Evolutionary conservation across 2,113 vertebrate genomes (phyloP).

Genomic region (human (Homo sapiens)): GRCh38 chr1:117051501-117052000

Average conservation of each 20-base stretch:
- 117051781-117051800: background rate
- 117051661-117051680: background rate
- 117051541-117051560: background rate
- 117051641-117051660: background rate
- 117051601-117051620: fast-evolving
- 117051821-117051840: background rate
- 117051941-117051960: background rate
- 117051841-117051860: background rate
- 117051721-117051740: background rate
- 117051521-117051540: background rate
- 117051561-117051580: background rate
- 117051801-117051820: background rate
- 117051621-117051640: background rate
- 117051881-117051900: background rate
- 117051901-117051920: background rate
- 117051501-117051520: background rate
- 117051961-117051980: no score
- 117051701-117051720: background rate
- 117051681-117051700: background rate
- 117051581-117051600: background rate
- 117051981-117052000: background rate
- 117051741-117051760: background rate
- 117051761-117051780: background rate
- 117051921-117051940: background rate
- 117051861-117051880: background rate